These are phyloP conservation scores for Scaptomyza polygonia DNA, from an alignment of 2,888 invertebrate species.

Conservation along the genomic window DNA sequence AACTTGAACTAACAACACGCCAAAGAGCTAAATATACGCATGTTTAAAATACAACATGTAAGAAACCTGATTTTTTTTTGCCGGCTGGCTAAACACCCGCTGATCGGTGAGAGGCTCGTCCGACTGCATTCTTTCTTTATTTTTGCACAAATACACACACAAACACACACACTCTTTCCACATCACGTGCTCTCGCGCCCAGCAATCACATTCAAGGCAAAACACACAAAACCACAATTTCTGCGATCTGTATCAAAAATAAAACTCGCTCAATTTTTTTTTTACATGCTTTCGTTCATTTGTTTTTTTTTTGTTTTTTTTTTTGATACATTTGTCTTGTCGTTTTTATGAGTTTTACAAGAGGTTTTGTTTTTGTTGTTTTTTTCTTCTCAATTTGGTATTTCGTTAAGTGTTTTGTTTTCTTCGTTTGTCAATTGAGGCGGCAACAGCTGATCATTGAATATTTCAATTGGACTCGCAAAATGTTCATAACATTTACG, in stretches of 20 bases:
- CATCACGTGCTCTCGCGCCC: constrained; percentile 47
- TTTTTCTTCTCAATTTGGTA: constrained; percentile 9
- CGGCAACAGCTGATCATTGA: constrained; percentile 33
- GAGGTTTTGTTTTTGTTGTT: constrained; percentile 4
- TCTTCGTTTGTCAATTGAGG: constrained; percentile 47
- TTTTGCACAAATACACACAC: constrained; percentile 29
- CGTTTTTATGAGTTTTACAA: constrained; percentile 29
- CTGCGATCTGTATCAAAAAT: constrained; percentile 36
- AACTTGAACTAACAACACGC: neutral
- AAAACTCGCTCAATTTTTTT: constrained; percentile 31
- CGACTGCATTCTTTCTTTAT: constrained; percentile 66
- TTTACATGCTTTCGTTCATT: constrained; percentile 9
- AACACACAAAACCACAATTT: constrained; percentile 15
- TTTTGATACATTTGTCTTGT: neutral
- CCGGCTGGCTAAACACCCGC: constrained; percentile 27
- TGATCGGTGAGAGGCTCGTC: constrained; percentile 66
- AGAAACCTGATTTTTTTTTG: constrained; percentile 51
- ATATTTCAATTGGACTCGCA: constrained; percentile 20
- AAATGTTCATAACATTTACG: constrained; percentile 7
- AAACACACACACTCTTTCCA: constrained; percentile 31
- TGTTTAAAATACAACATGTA: constrained; percentile 15
- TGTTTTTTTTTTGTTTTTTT: constrained; percentile 4
- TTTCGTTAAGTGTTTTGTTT: constrained; percentile 68
- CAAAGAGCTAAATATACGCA: constrained; percentile 4
- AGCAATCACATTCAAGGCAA: constrained; percentile 45